Percentiles rank a stretch among this genome's conserved stretches.
Evolutionary conservation across 2,888 invertebrate genomes (phyloP).

Genomic region (Epirrhoe tristata): DNA sequence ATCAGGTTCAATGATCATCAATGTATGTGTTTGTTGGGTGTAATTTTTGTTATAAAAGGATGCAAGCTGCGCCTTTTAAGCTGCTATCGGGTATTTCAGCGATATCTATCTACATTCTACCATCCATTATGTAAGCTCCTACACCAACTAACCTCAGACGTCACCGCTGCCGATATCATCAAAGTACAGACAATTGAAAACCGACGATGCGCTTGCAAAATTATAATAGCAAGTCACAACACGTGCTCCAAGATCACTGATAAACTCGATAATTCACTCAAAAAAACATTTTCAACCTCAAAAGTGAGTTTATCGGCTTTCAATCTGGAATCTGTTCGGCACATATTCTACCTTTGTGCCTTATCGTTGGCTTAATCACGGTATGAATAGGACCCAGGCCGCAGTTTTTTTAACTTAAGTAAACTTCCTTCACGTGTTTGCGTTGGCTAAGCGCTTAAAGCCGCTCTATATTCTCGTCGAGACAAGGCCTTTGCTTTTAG

Average conservation of each 20-base stretch:
- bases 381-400: slow-evolving; percentile 67
- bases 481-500: background rate
- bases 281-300: slow-evolving; percentile 72
- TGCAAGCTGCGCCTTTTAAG: slow-evolving; percentile 13
- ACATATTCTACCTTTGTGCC: slow-evolving; percentile 79
- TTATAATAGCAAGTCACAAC: slow-evolving; percentile 74
- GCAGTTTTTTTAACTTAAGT: slow-evolving; percentile 64
- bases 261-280: slow-evolving; percentile 67
- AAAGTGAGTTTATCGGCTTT: slow-evolving; percentile 80
- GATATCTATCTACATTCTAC: slow-evolving; percentile 27
- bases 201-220: slow-evolving; percentile 60
- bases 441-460: slow-evolving; percentile 47
- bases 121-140: slow-evolving; percentile 43
- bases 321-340: slow-evolving; percentile 81
- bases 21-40: too few species aligned
- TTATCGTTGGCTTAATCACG: slow-evolving; percentile 77
- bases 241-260: slow-evolving; percentile 71
- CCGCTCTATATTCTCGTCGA: background rate
- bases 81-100: slow-evolving; percentile 5
- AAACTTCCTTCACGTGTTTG: slow-evolving; percentile 64
- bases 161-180: slow-evolving; percentile 56
- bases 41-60: slow-evolving; percentile 2
- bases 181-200: slow-evolving; percentile 65
- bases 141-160: slow-evolving; percentile 59
- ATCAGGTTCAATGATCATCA: too few species aligned